Percentiles rank a stretch among this genome's conserved stretches.
phyloP scores from a whole-genome alignment of 2,797 vertebrate species.

The Aplochiton taeniatus region DNA sequence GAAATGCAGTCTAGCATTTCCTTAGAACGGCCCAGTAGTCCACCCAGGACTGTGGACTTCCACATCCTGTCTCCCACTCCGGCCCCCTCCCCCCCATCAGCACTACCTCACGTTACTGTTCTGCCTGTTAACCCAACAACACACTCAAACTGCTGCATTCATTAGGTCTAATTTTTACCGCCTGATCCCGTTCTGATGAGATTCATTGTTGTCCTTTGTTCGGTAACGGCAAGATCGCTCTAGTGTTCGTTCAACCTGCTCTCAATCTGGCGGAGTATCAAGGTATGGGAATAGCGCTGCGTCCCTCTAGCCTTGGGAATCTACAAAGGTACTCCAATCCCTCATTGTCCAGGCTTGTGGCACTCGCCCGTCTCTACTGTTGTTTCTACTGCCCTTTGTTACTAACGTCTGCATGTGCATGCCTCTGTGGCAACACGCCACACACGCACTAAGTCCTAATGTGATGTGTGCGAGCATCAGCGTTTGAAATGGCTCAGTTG shows the following conservation, averaged over 20 bases:
- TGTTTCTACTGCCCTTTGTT: constrained; percentile 16
- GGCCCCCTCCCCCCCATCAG: constrained; percentile 42
- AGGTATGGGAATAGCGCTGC: neutral
- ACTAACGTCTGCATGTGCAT: constrained; percentile 11
- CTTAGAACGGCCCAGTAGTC: constrained; percentile 56
- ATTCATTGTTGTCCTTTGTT: neutral
- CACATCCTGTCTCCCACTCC: constrained; percentile 15
- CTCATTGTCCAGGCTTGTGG: no score
- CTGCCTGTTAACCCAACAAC: constrained; percentile 24
- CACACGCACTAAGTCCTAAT: constrained; percentile 16
- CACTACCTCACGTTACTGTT: constrained; percentile 60
- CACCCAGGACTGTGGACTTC: constrained; percentile 56
- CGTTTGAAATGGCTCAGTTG: constrained; percentile 14
- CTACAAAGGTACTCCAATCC: no score
- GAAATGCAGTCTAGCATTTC: constrained; percentile 61
- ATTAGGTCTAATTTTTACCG: constrained; percentile 8
- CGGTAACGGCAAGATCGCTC: no score
- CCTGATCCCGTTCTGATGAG: constrained; percentile 10
- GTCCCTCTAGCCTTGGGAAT: no score
- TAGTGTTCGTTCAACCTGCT: no score
- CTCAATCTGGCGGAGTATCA: constrained; percentile 23
- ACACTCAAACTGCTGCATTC: neutral
- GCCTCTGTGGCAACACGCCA: constrained; percentile 32
- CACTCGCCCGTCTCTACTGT: neutral
- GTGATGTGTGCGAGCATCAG: constrained; percentile 14